Evolutionary conservation across 2,113 vertebrate species (phyloP).

Genomic region (Hippoglossus stenolepis): DNA sequence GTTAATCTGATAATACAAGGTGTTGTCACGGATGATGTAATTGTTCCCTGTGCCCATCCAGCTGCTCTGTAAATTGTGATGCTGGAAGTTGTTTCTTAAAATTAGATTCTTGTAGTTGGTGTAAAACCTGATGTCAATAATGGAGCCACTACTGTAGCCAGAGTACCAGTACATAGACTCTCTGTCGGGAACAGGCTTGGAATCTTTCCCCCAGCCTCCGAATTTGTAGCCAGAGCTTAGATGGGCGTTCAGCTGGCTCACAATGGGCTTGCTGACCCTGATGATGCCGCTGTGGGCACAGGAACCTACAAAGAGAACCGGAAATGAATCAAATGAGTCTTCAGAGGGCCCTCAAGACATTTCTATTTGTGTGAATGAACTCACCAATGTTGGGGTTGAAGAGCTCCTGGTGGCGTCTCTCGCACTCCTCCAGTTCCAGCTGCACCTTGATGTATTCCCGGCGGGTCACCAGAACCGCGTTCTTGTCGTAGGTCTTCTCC

Average conservation of each 20-base stretch:
- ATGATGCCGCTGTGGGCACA: constrained; percentile 74
- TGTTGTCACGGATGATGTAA: constrained; percentile 68
- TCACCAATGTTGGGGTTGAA: constrained; percentile 78
- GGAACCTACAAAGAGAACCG: constrained; percentile 60
- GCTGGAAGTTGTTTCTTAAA: constrained; percentile 62
- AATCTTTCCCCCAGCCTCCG: constrained; percentile 81
- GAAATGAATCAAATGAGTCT: not conserved
- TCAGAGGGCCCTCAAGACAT: not conserved
- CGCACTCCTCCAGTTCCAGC: constrained; percentile 74
- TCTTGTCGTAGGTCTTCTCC: constrained; percentile 76
- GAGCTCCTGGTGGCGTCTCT: constrained; percentile 74
- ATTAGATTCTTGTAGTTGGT: constrained; percentile 74
- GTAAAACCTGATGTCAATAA: constrained; percentile 66
- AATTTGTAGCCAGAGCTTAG: constrained; percentile 42
- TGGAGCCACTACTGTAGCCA: constrained; percentile 24
- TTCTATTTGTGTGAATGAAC: not conserved
- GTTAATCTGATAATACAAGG: constrained; percentile 73
- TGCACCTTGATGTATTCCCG: constrained; percentile 45
- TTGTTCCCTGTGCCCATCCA: constrained; percentile 74
- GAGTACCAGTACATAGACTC: constrained; percentile 78
- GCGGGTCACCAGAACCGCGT: constrained; percentile 50
- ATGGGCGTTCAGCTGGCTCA: constrained; percentile 75
- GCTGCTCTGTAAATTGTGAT: constrained; percentile 21
- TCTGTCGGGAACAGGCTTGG: constrained; percentile 65
- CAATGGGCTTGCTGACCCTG: constrained; percentile 74